These are phyloP conservation scores for Cotesia typhae DNA, from an alignment of 1,140 invertebrate species.

Conservation along the genomic window DNA sequence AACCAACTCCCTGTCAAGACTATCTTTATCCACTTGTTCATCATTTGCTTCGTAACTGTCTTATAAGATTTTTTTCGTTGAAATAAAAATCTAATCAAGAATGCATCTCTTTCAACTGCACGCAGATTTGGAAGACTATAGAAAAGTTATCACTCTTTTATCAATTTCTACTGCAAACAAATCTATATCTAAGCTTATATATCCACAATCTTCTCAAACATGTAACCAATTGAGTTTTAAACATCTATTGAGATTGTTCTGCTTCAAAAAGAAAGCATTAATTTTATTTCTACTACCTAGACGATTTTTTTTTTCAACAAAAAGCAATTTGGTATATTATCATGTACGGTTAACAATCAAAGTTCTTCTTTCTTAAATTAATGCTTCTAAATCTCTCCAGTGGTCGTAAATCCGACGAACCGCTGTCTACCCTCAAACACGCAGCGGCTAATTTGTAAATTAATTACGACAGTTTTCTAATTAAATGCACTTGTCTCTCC, in stretches of 20 bases:
- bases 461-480: slow-evolving; percentile 8
- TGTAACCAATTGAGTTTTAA: too few relatives aligned
- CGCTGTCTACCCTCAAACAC: neutral
- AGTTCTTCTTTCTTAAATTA: neutral
- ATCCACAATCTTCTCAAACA: too few relatives aligned
- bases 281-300: neutral
- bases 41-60: neutral
- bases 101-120: slow-evolving; percentile 22
- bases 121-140: neutral
- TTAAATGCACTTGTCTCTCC: neutral
- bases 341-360: neutral
- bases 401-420: slow-evolving; percentile 7
- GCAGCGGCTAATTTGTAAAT: neutral
- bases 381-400: slow-evolving; percentile 9
- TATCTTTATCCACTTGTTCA: slow-evolving; percentile 10
- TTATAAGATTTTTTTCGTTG: neutral
- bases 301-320: slow-evolving; percentile 11
- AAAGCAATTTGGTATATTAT: neutral
- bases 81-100: slow-evolving; percentile 21
- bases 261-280: too few relatives aligned
- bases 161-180: neutral
- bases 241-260: too few relatives aligned
- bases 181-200: neutral
- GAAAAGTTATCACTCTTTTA: slow-evolving; percentile 17
- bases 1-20: slow-evolving; percentile 3